Base-by-base conservation (phyloP, 2,113 vertebrate genomes). In the Micronisus gabar region DNA sequence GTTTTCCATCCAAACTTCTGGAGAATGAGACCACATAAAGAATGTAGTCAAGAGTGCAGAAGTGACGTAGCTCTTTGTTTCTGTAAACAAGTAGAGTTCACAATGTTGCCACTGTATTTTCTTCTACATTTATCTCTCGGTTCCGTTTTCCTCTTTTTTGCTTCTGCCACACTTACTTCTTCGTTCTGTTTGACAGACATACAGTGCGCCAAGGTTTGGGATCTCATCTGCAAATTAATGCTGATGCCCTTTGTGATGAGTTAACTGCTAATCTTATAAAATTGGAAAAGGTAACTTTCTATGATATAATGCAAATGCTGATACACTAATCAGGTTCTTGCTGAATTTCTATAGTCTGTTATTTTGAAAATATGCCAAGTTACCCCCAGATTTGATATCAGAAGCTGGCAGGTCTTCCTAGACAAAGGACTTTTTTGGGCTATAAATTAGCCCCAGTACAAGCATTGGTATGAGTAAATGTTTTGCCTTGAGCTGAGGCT, bases 191-290 rank as follows among this genome's bases (percentile, higher is more conserved):
- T 94, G 40, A 55, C 93, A 99, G 98, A 79, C 95, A 97, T 67
- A 94, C 97, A 68, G 52, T 86, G 38, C 83, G 38, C 18, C 97
- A 96, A 29, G 74, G 93, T 68, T 86, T 97, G 89, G 95, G 96
- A 89, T 97, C 97, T 65, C 97, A 98, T 68, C 83, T 96, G 30
- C 98, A 98, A 59, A 93, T 98, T 66, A 98, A 98, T 88, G 85
- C 97, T 17, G 98, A 99, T n/a, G 66, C 73, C 55, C 88, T 99
- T 59, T 99, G 98, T 96, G 98, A 98, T 48, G 98, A 99, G 72
- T 97, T 99, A 71, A 98, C 98, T 53, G 95, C 98, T 85, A 99
- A 99, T 97, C 98, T 99, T 89, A 96, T 98, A 92, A 99, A 99
- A 97, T 71, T 99, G 97, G 99, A 99, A 98, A 99, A 99, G 99